phyloP scores from a whole-genome alignment of 2,113 vertebrate genomes.

The Xerus inauris region DNA sequence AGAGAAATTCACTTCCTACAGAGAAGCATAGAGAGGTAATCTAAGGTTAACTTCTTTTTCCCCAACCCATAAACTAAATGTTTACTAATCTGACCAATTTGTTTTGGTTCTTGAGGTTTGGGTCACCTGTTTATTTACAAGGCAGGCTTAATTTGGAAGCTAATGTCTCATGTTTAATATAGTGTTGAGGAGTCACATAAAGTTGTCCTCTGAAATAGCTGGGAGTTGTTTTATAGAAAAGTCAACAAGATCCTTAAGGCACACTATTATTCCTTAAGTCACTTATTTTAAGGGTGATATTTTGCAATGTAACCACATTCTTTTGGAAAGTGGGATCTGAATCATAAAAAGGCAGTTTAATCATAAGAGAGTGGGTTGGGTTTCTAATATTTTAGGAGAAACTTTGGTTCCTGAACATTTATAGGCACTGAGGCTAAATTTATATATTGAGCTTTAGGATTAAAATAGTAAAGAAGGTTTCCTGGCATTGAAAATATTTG shows the following conservation, averaged over 20 bases:
- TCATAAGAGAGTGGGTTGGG: constrained; percentile 19
- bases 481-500: background rate
- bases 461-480: constrained; percentile 59
- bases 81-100: constrained; percentile 69
- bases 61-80: constrained; percentile 63
- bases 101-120: constrained; percentile 73
- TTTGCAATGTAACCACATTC: constrained; percentile 51
- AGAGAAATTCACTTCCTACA: constrained; percentile 30
- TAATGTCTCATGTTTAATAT: constrained; percentile 54
- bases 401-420: constrained; percentile 39
- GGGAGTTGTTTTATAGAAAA: constrained; percentile 53
- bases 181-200: constrained; percentile 28
- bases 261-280: background rate
- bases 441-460: constrained; percentile 48
- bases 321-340: constrained; percentile 63
- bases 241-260: constrained; percentile 3
- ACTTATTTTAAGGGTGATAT: constrained; percentile 53
- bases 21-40: constrained; percentile 51
- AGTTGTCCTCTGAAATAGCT: constrained; percentile 52
- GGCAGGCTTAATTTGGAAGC: constrained; percentile 56
- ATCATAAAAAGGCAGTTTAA: constrained; percentile 34
- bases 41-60: constrained; percentile 66
- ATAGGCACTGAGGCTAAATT: constrained; percentile 44
- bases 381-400: constrained; percentile 70
- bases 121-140: constrained; percentile 74